phyloP scores from a whole-genome alignment of 2,113 vertebrate species.

The Pardalotus punctatus region DNA sequence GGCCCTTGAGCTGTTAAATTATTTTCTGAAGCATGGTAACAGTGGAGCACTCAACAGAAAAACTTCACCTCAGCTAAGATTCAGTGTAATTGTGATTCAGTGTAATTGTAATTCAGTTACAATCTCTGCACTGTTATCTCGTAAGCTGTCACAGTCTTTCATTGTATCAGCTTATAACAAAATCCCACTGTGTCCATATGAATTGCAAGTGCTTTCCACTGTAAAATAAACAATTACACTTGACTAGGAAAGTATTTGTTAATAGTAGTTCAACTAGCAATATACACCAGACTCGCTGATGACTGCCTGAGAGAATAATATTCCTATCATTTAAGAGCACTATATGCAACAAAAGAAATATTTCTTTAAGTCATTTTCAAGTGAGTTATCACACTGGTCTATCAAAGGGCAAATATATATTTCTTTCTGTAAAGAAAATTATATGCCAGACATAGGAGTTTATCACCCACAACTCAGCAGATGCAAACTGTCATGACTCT shows the following conservation, averaged over 20 bases:
- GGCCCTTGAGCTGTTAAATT: not conserved
- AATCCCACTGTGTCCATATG: not conserved
- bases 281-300: not conserved
- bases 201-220: conserved; percentile 9
- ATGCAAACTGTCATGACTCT: not conserved
- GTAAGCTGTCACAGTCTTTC: conserved; percentile 15
- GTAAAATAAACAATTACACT: conserved; percentile 20
- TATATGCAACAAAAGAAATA: not conserved
- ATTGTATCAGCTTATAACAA: conserved; percentile 20
- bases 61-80: conserved; percentile 14
- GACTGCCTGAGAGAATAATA: not conserved
- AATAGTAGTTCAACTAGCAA: not conserved
- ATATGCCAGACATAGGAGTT: not conserved
- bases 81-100: not conserved
- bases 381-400: not conserved
- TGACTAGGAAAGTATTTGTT: not conserved
- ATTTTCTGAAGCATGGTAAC: not conserved
- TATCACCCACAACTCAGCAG: not conserved
- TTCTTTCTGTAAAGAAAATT: not conserved
- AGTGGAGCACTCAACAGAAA: not conserved
- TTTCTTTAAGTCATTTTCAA: not conserved
- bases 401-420: not conserved
- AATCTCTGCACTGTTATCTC: not conserved
- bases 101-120: not conserved
- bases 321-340: not conserved